Conservation (phyloP, 2,888 invertebrate genomes). For the Pachycephus smyrnensis region DNA sequence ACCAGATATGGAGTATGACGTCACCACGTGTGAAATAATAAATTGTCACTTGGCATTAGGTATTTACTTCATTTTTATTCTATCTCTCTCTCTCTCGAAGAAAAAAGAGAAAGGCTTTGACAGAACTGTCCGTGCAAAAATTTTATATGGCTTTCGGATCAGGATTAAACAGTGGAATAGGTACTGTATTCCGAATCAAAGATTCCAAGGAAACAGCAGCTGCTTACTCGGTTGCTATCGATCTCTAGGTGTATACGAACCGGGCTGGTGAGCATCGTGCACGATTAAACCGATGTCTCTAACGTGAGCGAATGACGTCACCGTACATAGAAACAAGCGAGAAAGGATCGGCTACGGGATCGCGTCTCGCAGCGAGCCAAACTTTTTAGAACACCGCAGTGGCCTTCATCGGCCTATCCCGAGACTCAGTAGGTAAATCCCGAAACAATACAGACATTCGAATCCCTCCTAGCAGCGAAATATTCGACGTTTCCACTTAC, state of each 20-base stretch:
- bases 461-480: not conserved
- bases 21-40: not conserved
- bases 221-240: not conserved
- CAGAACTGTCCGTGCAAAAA: not conserved
- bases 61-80: not conserved
- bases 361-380: constrained; percentile 14
- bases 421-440: not conserved
- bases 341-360: not conserved
- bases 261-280: not conserved
- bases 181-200: not conserved
- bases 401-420: constrained; percentile 28
- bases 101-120: not conserved
- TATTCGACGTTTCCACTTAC: not conserved
- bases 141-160: not conserved
- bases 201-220: not conserved
- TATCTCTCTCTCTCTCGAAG: not conserved
- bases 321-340: not conserved
- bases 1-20: not conserved
- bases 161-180: not conserved
- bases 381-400: constrained; percentile 23
- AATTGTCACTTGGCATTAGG: not conserved
- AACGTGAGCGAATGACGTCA: not conserved
- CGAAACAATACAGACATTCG: not conserved
- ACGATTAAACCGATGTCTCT: not conserved
- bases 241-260: not conserved